Evolutionary conservation across 2,113 vertebrate species (phyloP).

Genomic region (sheep (Ovis aries)): DNA sequence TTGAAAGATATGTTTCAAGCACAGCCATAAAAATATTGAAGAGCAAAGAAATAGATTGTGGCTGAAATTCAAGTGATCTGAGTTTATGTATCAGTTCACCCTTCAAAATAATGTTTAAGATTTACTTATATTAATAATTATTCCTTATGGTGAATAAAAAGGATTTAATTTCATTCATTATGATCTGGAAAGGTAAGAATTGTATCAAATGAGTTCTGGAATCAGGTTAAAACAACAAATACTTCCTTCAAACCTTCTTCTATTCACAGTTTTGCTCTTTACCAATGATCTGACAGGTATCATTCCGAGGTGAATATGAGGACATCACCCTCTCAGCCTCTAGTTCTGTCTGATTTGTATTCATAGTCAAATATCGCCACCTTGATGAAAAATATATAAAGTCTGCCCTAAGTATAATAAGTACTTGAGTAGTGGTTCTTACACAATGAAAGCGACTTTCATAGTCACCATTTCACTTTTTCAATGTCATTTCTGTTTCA

Average conservation of each 20-base stretch:
- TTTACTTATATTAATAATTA: background rate
- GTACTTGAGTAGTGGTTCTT: background rate
- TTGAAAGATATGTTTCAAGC: background rate
- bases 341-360: background rate
- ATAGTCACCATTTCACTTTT: background rate
- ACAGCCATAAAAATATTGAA: background rate
- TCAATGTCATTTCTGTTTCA: background rate
- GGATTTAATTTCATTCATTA: background rate
- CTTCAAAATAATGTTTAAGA: background rate
- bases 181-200: background rate
- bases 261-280: background rate
- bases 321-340: background rate
- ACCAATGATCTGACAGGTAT: background rate
- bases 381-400: background rate
- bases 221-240: background rate
- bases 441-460: background rate
- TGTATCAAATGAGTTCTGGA: background rate
- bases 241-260: background rate
- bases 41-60: background rate
- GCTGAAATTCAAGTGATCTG: background rate
- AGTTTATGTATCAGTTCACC: background rate
- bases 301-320: background rate
- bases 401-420: background rate
- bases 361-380: background rate
- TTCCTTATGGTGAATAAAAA: background rate